A percentile compares a stretch with the other conserved stretches of the same genome.
Evolutionary conservation across 2,888 invertebrate genomes (phyloP).

Genomic region (Platycheirus rosarum): DNA sequence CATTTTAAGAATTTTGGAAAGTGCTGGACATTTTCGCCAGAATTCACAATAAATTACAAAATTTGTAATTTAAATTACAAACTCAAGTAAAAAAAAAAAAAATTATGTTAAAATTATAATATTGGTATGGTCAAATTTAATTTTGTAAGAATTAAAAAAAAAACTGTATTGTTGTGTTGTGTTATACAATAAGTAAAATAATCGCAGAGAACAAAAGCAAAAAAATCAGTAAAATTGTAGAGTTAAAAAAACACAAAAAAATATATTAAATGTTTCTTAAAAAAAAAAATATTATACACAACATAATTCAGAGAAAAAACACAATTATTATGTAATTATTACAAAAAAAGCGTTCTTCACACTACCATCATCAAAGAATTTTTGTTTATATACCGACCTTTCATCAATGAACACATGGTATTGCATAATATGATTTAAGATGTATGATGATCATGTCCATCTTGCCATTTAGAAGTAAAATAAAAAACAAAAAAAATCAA

Average conservation of each 20-base stretch:
- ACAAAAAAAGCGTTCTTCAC: constrained; percentile 40
- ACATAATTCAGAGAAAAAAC: constrained; percentile 42
- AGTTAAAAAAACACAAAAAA: constrained; percentile 47
- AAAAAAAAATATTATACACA: constrained; percentile 42
- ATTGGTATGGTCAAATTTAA: constrained; percentile 62
- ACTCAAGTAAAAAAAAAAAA: constrained; percentile 29
- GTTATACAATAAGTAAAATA: constrained; percentile 73
- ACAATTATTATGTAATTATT: constrained; percentile 23
- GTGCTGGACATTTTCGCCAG: constrained; percentile 81
- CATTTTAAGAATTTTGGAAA: constrained; percentile 76
- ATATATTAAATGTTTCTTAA: constrained; percentile 51
- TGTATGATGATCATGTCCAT: constrained; percentile 69
- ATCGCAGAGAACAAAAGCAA: constrained; percentile 73
- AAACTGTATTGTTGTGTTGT: constrained; percentile 74
- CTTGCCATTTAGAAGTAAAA: constrained; percentile 70
- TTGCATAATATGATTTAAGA: constrained; percentile 55
- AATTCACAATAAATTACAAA: constrained; percentile 62
- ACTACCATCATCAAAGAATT: constrained; percentile 40
- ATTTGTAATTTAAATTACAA: constrained; percentile 50
- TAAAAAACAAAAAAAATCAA: constrained; percentile 37
- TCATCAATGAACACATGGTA: constrained; percentile 44
- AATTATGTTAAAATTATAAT: constrained; percentile 52
- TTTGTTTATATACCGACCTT: constrained; percentile 47
- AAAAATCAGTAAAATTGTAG: constrained; percentile 74
- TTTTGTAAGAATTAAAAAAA: constrained; percentile 72